Evolutionary conservation across 2,797 vertebrate genomes (phyloP).

Genomic region (Microcaecilia unicolor): DNA sequence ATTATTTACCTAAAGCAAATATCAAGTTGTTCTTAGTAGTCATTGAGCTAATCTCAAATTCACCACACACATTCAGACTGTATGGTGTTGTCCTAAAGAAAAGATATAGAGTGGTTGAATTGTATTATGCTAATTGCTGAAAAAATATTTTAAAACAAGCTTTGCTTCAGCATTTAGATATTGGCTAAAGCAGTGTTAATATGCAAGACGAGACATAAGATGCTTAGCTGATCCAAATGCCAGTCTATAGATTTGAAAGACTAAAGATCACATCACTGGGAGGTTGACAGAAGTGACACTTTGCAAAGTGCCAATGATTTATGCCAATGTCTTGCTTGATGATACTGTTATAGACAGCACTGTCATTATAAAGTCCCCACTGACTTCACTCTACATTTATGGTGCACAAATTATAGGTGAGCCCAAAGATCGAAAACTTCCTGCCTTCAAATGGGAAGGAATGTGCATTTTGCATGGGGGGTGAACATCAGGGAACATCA

Average conservation of each 20-base stretch:
- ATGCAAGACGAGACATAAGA: slow-evolving; percentile 78
- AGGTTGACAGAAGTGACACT: slow-evolving; percentile 91
- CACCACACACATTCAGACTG: slow-evolving; percentile 19
- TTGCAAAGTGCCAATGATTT: slow-evolving; percentile 85
- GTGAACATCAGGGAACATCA: slow-evolving; percentile 7
- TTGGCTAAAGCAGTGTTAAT: slow-evolving; percentile 80
- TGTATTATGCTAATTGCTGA: slow-evolving; percentile 44
- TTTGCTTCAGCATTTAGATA: slow-evolving; percentile 62
- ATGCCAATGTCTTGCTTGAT: slow-evolving; percentile 85
- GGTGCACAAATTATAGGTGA: slow-evolving; percentile 76
- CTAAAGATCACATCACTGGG: slow-evolving; percentile 98
- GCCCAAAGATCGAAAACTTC: slow-evolving; percentile 63
- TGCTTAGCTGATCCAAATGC: slow-evolving; percentile 93
- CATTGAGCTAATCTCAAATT: slow-evolving; percentile 27
- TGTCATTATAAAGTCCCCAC: slow-evolving; percentile 89
- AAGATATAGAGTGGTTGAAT: slow-evolving; percentile 33
- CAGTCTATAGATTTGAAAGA: slow-evolving; percentile 98
- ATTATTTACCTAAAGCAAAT: slow-evolving; percentile 20
- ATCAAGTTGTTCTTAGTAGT: slow-evolving; percentile 6
- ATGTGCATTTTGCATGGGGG: slow-evolving; percentile 46
- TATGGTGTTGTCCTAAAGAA: slow-evolving; percentile 24
- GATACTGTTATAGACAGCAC: slow-evolving; percentile 88
- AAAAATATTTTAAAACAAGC: slow-evolving; percentile 52
- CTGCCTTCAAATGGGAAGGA: slow-evolving; percentile 57
- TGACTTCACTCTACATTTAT: slow-evolving; percentile 72